phyloP scores from a whole-genome alignment of 1,140 invertebrate species.

The Octopus sinensis region DNA sequence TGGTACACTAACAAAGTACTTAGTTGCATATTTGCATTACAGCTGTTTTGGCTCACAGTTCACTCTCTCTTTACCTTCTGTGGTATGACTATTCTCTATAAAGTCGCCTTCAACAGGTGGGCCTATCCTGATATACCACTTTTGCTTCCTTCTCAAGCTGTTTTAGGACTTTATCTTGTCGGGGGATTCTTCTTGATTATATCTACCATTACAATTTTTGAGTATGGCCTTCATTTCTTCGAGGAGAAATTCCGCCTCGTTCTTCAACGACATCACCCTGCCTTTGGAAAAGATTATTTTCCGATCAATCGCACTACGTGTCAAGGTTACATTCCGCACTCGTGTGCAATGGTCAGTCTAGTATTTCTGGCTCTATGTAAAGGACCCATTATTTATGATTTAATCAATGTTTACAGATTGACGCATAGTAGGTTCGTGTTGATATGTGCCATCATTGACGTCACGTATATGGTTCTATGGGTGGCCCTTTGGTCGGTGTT shows the following conservation, averaged over 20 bases:
- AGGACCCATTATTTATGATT: constrained; percentile 42
- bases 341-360: constrained; percentile 38
- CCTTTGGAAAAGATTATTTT: constrained; percentile 34
- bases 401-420: constrained; percentile 37
- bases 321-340: constrained; percentile 44
- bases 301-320: constrained; percentile 34
- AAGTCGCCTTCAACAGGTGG: constrained; percentile 33
- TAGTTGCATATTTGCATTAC: constrained; percentile 39
- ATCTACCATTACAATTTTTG: constrained; percentile 42
- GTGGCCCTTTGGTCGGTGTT: constrained; percentile 44
- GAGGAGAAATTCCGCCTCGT: constrained; percentile 40
- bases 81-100: constrained; percentile 39
- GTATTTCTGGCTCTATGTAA: constrained; percentile 37
- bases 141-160: constrained; percentile 23
- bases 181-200: constrained; percentile 34
- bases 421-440: constrained; percentile 37
- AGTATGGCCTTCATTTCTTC: constrained; percentile 44
- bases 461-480: constrained; percentile 44
- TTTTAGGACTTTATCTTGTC: constrained; percentile 35
- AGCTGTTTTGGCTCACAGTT: constrained; percentile 36
- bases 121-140: constrained; percentile 30
- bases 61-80: constrained; percentile 37
- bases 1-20: constrained; percentile 47
- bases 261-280: constrained; percentile 32
- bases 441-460: constrained; percentile 39